These are phyloP conservation scores for Cephus rjabovi DNA, from an alignment of 2,888 invertebrate species.

Conservation along the genomic window DNA sequence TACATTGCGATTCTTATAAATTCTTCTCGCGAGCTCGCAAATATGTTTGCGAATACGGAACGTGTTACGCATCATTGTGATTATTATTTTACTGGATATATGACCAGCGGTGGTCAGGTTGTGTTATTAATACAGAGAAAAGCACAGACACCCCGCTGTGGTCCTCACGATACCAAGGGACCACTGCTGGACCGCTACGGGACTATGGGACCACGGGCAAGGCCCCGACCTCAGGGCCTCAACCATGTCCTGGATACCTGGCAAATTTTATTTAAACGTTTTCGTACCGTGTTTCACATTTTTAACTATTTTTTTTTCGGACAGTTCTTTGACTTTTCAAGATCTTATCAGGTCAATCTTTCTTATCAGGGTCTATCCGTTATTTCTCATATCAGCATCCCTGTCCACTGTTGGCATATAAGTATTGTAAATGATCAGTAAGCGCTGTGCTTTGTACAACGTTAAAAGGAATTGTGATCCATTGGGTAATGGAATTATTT, in stretches of 20 bases:
- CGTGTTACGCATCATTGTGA: conserved; percentile 52
- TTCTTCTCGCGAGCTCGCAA: background rate
- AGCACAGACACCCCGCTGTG: conserved; percentile 53
- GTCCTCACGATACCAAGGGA: conserved; percentile 47
- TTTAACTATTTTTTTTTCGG: background rate
- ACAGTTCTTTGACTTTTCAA: background rate
- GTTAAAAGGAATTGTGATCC: background rate
- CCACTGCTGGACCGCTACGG: background rate
- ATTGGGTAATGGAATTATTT: background rate
- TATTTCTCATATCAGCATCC: background rate
- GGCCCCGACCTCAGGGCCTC: conserved; percentile 47
- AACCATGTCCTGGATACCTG: conserved; percentile 9
- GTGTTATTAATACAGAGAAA: conserved; percentile 52
- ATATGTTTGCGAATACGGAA: conserved; percentile 32
- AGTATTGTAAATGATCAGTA: background rate
- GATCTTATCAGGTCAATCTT: conserved; percentile 6
- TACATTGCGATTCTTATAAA: background rate
- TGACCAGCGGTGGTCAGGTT: conserved; percentile 37
- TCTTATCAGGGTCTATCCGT: background rate
- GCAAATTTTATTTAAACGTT: background rate
- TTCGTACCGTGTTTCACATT: background rate
- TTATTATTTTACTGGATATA: conserved; percentile 51
- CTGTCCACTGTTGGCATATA: background rate
- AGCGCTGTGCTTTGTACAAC: background rate
- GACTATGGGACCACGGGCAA: conserved; percentile 33